These are phyloP conservation scores for Drosophila simulans DNA, from an alignment of 1,140 invertebrate species.

Conservation along the genomic window DNA sequence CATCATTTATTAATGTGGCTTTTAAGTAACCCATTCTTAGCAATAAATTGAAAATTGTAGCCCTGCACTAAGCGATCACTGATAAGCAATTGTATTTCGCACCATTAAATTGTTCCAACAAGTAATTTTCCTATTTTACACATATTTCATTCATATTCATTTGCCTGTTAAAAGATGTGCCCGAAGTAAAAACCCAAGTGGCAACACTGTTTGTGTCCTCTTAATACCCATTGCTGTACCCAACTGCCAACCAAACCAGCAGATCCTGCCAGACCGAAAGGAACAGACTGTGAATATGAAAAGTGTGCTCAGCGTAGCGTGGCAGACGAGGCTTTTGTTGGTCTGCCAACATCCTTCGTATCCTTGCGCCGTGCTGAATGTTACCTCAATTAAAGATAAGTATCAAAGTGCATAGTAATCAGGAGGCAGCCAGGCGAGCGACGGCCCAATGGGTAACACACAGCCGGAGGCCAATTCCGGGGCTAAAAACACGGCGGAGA, in stretches of 20 bases:
- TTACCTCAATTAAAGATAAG: slow-evolving; percentile 82
- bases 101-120: too few relatives aligned
- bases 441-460: slow-evolving; percentile 64
- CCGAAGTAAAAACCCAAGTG: not conserved
- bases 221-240: not conserved
- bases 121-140: too few relatives aligned
- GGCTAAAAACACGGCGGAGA: slow-evolving; percentile 12
- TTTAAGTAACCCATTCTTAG: too few relatives aligned
- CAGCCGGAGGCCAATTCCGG: slow-evolving; percentile 13
- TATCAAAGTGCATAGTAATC: slow-evolving; percentile 83
- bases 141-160: too few relatives aligned
- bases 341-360: slow-evolving; percentile 8
- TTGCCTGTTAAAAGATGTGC: too few relatives aligned
- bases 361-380: slow-evolving; percentile 52
- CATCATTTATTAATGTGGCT: too few relatives aligned
- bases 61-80: too few relatives aligned
- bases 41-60: too few relatives aligned
- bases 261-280: slow-evolving; percentile 31
- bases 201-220: not conserved
- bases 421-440: slow-evolving; percentile 73
- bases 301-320: slow-evolving; percentile 31
- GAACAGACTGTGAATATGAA: slow-evolving; percentile 24
- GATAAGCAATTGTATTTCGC: too few relatives aligned
- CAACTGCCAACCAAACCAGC: not conserved
- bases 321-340: slow-evolving; percentile 48